phyloP scores from a whole-genome alignment of 2,888 invertebrate genomes.

The Archips crataeganus region DNA sequence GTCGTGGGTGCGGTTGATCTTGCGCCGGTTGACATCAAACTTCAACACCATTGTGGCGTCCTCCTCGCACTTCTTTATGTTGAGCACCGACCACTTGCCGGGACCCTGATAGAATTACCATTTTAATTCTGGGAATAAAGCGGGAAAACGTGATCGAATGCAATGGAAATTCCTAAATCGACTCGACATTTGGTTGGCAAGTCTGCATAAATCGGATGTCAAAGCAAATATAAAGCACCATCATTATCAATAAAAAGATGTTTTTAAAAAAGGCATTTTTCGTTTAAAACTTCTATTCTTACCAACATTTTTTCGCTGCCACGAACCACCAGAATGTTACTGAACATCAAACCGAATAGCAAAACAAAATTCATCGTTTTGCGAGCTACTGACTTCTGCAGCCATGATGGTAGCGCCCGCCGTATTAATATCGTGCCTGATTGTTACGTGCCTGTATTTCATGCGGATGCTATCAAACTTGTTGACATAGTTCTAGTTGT shows the following conservation, averaged over 20 bases:
- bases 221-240: too few relatives aligned
- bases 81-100: slow-evolving; percentile 60
- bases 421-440: background rate
- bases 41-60: slow-evolving; percentile 47
- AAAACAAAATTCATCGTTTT: slow-evolving; percentile 21
- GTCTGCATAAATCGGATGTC: too few relatives aligned
- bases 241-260: too few relatives aligned
- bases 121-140: background rate
- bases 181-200: too few relatives aligned
- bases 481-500: slow-evolving; percentile 1
- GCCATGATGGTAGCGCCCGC: background rate
- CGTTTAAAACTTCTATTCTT: background rate
- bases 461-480: background rate
- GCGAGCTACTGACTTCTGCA: background rate
- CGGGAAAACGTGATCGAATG: too few relatives aligned
- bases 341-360: background rate
- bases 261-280: background rate
- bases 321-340: background rate
- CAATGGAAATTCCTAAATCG: too few relatives aligned
- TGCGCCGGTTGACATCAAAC: slow-evolving; percentile 53
- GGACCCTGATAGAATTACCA: slow-evolving; percentile 52
- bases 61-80: slow-evolving; percentile 55
- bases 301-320: slow-evolving; percentile 22
- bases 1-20: slow-evolving; percentile 67
- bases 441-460: background rate